Evolutionary conservation across 1,140 invertebrate species (phyloP).

Genomic region (Drosophila pectinifera): DNA sequence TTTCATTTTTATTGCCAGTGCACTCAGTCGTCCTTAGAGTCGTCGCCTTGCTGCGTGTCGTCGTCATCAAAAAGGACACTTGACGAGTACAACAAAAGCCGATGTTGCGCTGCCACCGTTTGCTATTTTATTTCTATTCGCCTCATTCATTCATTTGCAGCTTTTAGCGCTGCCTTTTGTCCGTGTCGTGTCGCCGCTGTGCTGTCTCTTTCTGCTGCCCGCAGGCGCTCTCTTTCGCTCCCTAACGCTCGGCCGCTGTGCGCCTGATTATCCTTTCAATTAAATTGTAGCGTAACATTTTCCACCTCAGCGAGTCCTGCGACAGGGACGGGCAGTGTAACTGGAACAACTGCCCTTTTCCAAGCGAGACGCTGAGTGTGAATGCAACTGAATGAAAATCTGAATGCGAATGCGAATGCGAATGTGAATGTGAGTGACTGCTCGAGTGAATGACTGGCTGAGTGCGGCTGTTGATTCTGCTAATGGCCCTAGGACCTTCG

Average conservation of each 20-base stretch:
- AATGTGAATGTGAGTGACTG: constrained; percentile 23
- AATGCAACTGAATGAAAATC: constrained; percentile 12
- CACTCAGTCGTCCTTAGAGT: constrained; percentile 12
- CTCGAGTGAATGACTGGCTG: constrained; percentile 25
- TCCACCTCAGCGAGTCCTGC: constrained; percentile 60
- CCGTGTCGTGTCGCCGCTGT: constrained; percentile 11
- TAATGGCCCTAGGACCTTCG: constrained; percentile 58
- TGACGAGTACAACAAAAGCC: constrained; percentile 80
- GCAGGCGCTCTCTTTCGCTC: constrained; percentile 3
- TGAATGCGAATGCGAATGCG: constrained; percentile 22
- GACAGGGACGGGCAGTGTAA: constrained; percentile 24
- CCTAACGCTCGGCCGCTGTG: constrained; percentile 64
- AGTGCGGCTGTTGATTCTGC: constrained; percentile 67
- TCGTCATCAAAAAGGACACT: constrained; percentile 78
- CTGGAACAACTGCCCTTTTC: constrained; percentile 30
- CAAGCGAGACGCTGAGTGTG: constrained; percentile 16
- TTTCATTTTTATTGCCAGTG: constrained; percentile 1
- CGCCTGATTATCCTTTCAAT: constrained; percentile 83
- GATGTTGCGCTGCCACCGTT: constrained; percentile 68
- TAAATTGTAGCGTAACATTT: constrained; percentile 84
- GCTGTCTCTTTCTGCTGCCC: constrained; percentile 24
- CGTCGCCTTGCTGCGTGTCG: constrained; percentile 33
- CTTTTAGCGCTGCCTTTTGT: constrained; percentile 72
- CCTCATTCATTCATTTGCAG: constrained; percentile 62
- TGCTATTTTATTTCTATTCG: constrained; percentile 80